Percentiles rank a stretch among this genome's conserved stretches.
These are phyloP conservation scores for Xenotilapia longispinis DNA, from an alignment of 2,113 vertebrate species.

Conservation along the genomic window DNA sequence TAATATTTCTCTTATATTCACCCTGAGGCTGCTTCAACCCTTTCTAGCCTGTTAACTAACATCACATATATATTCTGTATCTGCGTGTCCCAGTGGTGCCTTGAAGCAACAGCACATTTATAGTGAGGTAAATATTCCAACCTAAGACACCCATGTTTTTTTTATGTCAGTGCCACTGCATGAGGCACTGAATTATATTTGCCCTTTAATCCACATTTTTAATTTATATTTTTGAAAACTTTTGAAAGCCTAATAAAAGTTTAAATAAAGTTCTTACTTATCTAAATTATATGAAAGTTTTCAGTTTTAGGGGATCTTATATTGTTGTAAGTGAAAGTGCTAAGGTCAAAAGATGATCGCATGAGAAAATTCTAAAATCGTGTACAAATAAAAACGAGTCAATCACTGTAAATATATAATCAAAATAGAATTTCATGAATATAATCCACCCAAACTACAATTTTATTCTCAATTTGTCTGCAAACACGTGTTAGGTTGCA, in stretches of 20 bases:
- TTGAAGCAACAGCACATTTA: neutral
- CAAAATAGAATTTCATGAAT: neutral
- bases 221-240: neutral
- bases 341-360: neutral
- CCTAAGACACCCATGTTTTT: neutral
- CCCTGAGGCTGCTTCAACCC: neutral
- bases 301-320: neutral
- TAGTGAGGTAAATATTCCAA: neutral
- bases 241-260: neutral
- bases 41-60: neutral
- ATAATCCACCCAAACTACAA: neutral
- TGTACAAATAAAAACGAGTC: neutral
- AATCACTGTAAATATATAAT: fast-evolving
- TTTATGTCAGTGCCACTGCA: neutral
- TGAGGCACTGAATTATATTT: neutral
- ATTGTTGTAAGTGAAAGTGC: neutral
- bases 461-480: fast-evolving
- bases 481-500: neutral
- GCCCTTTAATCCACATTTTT: neutral
- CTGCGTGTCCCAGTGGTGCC: neutral
- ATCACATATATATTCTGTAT: neutral
- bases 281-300: neutral
- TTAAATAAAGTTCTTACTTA: neutral
- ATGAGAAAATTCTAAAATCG: neutral
- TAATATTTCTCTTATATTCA: neutral